Evolutionary conservation across 2,797 vertebrate species (phyloP).

Genomic region (Euphonia xanthogaster): DNA sequence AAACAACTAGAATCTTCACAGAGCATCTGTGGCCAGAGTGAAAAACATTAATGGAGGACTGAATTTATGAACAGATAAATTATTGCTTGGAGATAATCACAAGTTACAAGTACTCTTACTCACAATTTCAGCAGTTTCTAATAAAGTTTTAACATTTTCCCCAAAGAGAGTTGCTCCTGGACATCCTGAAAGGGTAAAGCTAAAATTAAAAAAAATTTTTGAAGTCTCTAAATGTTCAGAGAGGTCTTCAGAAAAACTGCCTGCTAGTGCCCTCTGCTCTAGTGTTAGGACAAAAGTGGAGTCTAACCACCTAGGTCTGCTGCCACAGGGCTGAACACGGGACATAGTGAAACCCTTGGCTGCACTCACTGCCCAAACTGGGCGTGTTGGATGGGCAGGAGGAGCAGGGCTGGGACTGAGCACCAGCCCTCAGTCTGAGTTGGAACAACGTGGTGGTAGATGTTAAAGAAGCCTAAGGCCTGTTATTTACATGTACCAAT

Average conservation of each 20-base stretch:
- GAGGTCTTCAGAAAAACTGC: background rate
- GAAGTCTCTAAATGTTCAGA: background rate
- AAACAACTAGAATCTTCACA: background rate
- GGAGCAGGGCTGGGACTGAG: background rate
- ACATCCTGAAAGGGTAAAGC: background rate
- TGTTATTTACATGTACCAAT: background rate
- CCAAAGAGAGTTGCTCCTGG: accelerated
- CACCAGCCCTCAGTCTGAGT: background rate
- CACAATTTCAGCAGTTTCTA: background rate
- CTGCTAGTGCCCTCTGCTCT: background rate
- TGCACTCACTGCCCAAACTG: background rate
- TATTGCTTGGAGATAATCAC: background rate
- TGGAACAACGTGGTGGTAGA: background rate
- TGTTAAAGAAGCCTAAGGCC: background rate
- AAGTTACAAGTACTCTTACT: background rate
- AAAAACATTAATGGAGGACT: background rate
- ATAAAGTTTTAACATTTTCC: background rate
- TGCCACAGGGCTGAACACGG: background rate
- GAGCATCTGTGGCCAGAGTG: background rate
- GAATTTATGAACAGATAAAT: background rate
- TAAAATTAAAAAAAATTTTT: background rate
- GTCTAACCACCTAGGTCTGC: background rate
- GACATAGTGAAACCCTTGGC: too few species aligned
- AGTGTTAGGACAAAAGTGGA: background rate
- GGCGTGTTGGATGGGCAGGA: background rate